These are phyloP conservation scores for Elanoides forficatus DNA, from an alignment of 2,113 vertebrate genomes.

Conservation along the genomic window DNA sequence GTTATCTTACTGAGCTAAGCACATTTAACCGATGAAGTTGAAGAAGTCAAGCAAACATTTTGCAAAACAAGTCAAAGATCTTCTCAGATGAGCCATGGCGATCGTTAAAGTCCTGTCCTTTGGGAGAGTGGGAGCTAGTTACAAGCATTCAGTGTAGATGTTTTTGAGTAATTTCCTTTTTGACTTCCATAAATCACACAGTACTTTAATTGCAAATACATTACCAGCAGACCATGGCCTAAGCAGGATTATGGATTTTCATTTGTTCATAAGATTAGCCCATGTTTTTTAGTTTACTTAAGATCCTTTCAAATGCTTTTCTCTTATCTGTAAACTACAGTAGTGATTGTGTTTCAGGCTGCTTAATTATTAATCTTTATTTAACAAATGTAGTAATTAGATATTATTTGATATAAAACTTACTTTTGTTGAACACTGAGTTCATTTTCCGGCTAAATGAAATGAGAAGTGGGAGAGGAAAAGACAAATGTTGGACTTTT, in stretches of 20 bases:
- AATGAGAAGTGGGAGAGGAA: background rate
- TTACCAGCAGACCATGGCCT: constrained; percentile 13
- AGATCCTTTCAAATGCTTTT: background rate
- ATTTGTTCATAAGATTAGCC: background rate
- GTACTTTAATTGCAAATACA: constrained; percentile 28
- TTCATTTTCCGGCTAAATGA: background rate
- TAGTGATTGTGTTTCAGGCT: background rate
- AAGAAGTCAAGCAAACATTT: constrained; percentile 24
- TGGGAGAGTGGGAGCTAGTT: background rate
- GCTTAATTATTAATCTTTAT: background rate
- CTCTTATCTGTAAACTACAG: background rate
- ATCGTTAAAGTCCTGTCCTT: background rate
- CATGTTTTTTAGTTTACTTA: background rate
- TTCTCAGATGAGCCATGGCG: background rate
- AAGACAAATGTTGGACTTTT: background rate
- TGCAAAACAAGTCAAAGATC: constrained; percentile 9
- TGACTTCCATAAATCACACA: constrained; percentile 46
- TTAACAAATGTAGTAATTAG: background rate
- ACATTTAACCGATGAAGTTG: background rate
- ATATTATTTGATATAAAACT: background rate
- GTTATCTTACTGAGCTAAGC: background rate
- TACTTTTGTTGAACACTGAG: background rate
- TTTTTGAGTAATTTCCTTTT: constrained; percentile 34
- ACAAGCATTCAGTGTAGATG: background rate
- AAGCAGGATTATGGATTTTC: constrained; percentile 3